Evolutionary conservation across 2,113 vertebrate species (phyloP).

Genomic region (Hippocampus mohnikei): DNA sequence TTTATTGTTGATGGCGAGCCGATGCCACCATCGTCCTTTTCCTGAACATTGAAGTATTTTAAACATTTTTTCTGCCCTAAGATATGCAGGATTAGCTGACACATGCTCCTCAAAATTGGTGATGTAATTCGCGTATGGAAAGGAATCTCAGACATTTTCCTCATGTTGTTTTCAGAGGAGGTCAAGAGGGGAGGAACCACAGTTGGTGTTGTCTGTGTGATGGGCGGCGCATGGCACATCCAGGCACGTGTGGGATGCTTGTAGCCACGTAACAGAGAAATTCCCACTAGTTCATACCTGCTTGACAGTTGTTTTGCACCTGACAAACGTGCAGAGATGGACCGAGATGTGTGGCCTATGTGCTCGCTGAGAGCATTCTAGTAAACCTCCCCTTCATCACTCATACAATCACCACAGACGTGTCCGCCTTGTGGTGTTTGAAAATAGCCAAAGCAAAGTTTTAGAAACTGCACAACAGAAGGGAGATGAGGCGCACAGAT

Average conservation of each 20-base stretch:
- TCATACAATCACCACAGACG: conserved; percentile 33
- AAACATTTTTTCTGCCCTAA: not conserved
- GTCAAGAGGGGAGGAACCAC: conserved; percentile 26
- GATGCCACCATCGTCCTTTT: too few species aligned
- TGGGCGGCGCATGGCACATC: conserved; percentile 33
- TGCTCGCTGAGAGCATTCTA: conserved; percentile 8
- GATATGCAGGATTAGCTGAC: not conserved
- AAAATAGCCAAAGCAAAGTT: conserved; percentile 20
- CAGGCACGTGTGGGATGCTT: conserved; percentile 39
- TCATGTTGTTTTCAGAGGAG: conserved; percentile 29
- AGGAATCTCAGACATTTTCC: conserved; percentile 30
- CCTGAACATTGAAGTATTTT: not conserved
- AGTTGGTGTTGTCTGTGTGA: conserved; percentile 22
- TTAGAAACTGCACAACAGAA: conserved; percentile 37
- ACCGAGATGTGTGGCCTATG: not conserved
- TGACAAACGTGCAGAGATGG: conserved; percentile 12
- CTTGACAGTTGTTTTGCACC: conserved; percentile 23
- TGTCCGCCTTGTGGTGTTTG: conserved; percentile 24
- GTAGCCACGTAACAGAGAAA: conserved; percentile 19
- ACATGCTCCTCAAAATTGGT: conserved; percentile 1
- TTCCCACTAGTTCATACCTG: conserved; percentile 6
- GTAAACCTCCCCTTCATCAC: conserved; percentile 13
- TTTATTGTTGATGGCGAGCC: too few species aligned
- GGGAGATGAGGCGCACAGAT: conserved; percentile 46
- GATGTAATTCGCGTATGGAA: conserved; percentile 1